Percentiles rank a stretch among this genome's conserved stretches.
Conservation (phyloP, 2,888 invertebrate genomes). For the Candidula unifasciata region DNA sequence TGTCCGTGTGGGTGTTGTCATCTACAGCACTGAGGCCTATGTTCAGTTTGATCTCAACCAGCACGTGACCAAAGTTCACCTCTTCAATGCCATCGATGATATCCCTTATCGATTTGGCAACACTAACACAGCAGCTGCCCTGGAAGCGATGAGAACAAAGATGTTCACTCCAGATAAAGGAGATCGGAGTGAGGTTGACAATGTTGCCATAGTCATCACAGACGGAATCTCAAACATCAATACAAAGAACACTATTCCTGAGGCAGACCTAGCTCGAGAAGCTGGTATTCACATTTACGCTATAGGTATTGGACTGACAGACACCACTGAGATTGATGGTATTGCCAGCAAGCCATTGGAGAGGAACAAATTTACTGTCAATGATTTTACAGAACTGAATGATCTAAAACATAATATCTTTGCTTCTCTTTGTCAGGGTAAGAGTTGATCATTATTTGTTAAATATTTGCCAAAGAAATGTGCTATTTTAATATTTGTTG, state of each 20-base stretch:
- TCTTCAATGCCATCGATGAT: slow-evolving; percentile 63
- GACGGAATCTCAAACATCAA: slow-evolving; percentile 75
- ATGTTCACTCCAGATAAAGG: slow-evolving; percentile 68
- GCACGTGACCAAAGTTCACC: slow-evolving; percentile 60
- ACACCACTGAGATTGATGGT: slow-evolving; percentile 59
- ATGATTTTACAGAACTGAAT: slow-evolving; percentile 58
- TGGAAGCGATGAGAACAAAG: slow-evolving; percentile 62
- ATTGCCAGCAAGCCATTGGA: slow-evolving; percentile 62
- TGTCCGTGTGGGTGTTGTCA: slow-evolving; percentile 68
- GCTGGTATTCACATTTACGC: slow-evolving; percentile 63
- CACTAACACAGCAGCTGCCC: slow-evolving; percentile 72
- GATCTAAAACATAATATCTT: slow-evolving; percentile 64
- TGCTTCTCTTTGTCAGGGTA: slow-evolving; percentile 48
- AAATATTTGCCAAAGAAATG: background rate
- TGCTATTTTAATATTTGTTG: no score
- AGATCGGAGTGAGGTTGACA: slow-evolving; percentile 66
- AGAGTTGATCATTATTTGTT: background rate
- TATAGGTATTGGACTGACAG: slow-evolving; percentile 65
- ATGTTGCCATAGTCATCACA: slow-evolving; percentile 70
- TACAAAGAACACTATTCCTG: slow-evolving; percentile 65
- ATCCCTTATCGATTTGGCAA: slow-evolving; percentile 69
- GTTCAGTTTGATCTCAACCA: slow-evolving; percentile 68
- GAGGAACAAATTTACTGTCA: slow-evolving; percentile 58
- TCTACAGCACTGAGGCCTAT: slow-evolving; percentile 66
- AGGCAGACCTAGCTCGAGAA: slow-evolving; percentile 63